Evolutionary conservation across 2,797 vertebrate species (phyloP), one percentile per base, ranked within the genome.

Genomic region (Pseudomugil tenellus): DNA sequence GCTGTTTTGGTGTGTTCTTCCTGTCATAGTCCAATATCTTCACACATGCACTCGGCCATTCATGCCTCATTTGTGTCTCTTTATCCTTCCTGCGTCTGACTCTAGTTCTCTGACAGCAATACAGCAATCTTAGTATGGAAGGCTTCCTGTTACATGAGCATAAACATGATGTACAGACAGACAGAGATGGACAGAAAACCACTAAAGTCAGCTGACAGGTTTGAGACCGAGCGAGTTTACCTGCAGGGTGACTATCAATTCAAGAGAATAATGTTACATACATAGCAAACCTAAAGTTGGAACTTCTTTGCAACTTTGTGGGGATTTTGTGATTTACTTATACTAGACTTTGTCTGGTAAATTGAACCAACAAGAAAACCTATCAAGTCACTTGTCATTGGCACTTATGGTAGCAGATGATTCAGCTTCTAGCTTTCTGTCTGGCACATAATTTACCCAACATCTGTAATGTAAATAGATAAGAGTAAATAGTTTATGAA

Each of bases 91-190:
- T 66, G 69, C 69, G 61, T 78, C 73, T 77, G 52, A 52, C 49
- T 77, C 72, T 57, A 73, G 72, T 71, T 81, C 77, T 86, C 63
- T 83, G 76, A 86, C 84, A 89, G 84, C 88, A 90, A 86, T 86
- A 90, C 79, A 64, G 76, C 71, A 54, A 76, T 80, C 57, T 73
- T 72, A 76, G 69, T 66, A 67, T 39, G 41, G 59, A 73, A 81
- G 31, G 54, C 63, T 41, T 75, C 60, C 58, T 26, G 70, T 83
- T 64, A 77, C 59, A 41, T 32, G 41, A 7, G 26, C 58, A 70
- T 25, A 70, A 53, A 65, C 63, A 46, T 31, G 32, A 59, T 19
- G 13, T 49, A 68, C 43, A 70, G 58, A 74, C 28, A 72, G 64
- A 79, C 43, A 75, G 59, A 67, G 70, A 63, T 49, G 34, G 59